phyloP scores from a whole-genome alignment of 2,113 vertebrate genomes.

The Trachemys scripta region DNA sequence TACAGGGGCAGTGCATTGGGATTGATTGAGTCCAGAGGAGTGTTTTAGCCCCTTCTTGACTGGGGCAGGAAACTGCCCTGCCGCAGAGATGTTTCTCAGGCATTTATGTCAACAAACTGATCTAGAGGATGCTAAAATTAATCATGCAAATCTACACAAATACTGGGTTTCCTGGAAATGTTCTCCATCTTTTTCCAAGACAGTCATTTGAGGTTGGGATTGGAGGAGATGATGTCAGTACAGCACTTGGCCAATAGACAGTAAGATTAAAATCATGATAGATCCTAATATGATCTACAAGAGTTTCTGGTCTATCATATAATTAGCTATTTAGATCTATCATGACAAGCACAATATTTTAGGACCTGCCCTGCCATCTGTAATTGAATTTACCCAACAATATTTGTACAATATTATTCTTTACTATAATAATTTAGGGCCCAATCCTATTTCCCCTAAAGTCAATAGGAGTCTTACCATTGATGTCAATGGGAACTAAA shows the following conservation, averaged over 20 bases:
- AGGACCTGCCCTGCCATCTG: neutral
- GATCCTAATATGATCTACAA: neutral
- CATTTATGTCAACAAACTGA: neutral
- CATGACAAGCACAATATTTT: neutral
- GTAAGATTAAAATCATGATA: neutral
- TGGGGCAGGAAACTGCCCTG: too few relatives aligned
- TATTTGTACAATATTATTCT: neutral
- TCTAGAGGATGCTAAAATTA: neutral
- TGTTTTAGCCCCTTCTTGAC: too few relatives aligned
- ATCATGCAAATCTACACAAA: neutral
- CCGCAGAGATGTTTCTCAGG: neutral
- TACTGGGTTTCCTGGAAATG: neutral
- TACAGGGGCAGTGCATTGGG: too few relatives aligned
- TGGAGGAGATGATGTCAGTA: neutral
- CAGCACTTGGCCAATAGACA: neutral
- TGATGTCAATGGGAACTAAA: neutral
- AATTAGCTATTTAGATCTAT: neutral
- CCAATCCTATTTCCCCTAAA: fast-evolving
- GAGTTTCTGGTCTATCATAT: neutral
- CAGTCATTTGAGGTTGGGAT: neutral
- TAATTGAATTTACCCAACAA: neutral
- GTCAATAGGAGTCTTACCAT: neutral
- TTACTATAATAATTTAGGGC: neutral
- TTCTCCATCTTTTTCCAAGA: neutral
- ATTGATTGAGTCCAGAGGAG: too few relatives aligned